phyloP scores from a whole-genome alignment of 1,140 invertebrate genomes.

The Acyrthosiphon pisum region DNA sequence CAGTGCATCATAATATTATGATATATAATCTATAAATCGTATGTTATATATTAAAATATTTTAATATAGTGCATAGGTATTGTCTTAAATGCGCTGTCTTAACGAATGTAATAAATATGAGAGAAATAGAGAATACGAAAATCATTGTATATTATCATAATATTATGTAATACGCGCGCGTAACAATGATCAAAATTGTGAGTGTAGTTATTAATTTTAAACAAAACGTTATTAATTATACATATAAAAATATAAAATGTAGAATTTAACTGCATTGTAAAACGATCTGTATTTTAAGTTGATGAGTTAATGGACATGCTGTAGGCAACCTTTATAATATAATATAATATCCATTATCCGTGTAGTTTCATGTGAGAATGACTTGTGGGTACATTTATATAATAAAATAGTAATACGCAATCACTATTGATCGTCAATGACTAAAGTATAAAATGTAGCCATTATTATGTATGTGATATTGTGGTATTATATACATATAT shows the following conservation, averaged over 20 bases:
- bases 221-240: neutral
- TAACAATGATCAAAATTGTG: neutral
- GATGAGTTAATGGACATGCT: neutral
- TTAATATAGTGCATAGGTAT: neutral
- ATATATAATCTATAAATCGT: neutral
- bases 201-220: neutral
- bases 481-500: no score
- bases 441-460: no score
- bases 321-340: no score
- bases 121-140: neutral
- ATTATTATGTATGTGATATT: no score
- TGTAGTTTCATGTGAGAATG: no score
- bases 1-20: neutral
- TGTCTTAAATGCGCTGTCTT: neutral
- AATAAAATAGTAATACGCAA: no score
- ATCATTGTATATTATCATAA: neutral
- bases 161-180: neutral
- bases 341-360: no score
- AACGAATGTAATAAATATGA: neutral
- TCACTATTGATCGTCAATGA: no score
- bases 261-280: neutral
- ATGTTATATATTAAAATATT: neutral
- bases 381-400: no score
- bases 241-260: no score
- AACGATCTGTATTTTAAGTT: neutral